A percentile compares a stretch with the other conserved stretches of the same genome.
Evolutionary conservation across 2,113 vertebrate genomes (phyloP).

Genomic region (Sprattus sprattus): DNA sequence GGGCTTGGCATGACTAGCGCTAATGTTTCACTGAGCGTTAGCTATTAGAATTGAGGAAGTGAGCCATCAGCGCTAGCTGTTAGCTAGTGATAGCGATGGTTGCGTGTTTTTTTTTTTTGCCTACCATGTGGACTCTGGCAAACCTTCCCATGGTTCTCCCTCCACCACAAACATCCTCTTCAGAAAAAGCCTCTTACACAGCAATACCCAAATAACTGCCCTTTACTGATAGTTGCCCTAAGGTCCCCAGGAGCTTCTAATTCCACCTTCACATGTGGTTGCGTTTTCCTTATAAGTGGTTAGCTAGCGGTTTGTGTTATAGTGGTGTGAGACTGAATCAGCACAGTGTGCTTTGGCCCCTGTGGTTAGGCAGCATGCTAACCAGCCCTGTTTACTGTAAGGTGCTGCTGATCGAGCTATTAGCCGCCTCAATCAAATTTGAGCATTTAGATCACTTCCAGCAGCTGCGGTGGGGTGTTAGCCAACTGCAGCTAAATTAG

Average conservation of each 20-base stretch:
- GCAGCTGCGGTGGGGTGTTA: neutral
- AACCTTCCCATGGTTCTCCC: neutral
- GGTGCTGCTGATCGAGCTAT: neutral
- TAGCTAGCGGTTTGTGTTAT: neutral
- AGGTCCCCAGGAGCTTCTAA: no score
- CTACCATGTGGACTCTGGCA: neutral
- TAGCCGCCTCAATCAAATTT: neutral
- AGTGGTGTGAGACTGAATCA: neutral
- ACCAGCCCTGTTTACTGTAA: neutral
- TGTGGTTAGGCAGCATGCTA: neutral
- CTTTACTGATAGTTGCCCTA: no score
- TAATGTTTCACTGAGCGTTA: neutral
- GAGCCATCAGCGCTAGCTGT: neutral
- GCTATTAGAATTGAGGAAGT: neutral
- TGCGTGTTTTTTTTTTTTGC: neutral
- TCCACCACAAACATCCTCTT: neutral
- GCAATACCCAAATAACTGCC: neutral
- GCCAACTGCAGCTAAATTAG: neutral
- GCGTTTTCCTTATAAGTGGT: neutral
- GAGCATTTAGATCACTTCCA: neutral
- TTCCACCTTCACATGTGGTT: no score
- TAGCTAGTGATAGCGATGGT: neutral
- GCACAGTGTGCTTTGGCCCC: neutral
- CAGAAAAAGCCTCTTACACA: neutral
- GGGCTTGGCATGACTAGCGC: neutral